Evolutionary conservation across 2,888 invertebrate species (phyloP).

Genomic region (Lepidonotus clava): DNA sequence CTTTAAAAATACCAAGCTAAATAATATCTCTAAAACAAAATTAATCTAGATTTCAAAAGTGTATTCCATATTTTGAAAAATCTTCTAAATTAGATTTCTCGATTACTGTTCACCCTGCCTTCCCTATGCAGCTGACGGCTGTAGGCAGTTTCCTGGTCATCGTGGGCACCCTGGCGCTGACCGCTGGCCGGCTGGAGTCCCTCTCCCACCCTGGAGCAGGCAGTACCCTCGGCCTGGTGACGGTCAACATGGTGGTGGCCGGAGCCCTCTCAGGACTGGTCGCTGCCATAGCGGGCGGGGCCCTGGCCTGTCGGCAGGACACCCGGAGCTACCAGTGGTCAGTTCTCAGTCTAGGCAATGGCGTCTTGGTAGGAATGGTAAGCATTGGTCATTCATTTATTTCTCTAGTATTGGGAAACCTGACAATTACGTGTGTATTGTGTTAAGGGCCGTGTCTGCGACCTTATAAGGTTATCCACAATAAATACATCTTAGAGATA

Average conservation of each 20-base stretch:
- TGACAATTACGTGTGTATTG: too few species aligned
- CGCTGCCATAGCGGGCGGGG: not conserved
- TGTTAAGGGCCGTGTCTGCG: too few species aligned
- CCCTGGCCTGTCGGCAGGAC: too few species aligned
- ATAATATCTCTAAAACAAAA: too few species aligned
- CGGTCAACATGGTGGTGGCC: not conserved
- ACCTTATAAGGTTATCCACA: too few species aligned
- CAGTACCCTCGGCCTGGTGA: not conserved
- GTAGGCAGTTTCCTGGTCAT: not conserved
- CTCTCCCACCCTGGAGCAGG: not conserved
- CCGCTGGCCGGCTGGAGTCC: not conserved
- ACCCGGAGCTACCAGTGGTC: not conserved
- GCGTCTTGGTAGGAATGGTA: not conserved
- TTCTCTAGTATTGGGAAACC: not conserved
- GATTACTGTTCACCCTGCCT: too few species aligned
- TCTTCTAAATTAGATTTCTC: too few species aligned
- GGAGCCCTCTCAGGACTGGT: not conserved
- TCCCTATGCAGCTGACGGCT: not conserved
- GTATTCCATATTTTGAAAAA: too few species aligned
- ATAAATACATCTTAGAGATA: too few species aligned
- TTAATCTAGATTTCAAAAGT: too few species aligned
- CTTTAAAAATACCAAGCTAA: too few species aligned
- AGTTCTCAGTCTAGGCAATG: not conserved
- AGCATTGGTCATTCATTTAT: not conserved
- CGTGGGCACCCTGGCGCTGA: not conserved